Percentiles rank a stretch among this genome's conserved stretches.
These are phyloP conservation scores for Mesorhabditis sp. DNA, from an alignment of 2,888 invertebrate genomes.

Conservation along the genomic window DNA sequence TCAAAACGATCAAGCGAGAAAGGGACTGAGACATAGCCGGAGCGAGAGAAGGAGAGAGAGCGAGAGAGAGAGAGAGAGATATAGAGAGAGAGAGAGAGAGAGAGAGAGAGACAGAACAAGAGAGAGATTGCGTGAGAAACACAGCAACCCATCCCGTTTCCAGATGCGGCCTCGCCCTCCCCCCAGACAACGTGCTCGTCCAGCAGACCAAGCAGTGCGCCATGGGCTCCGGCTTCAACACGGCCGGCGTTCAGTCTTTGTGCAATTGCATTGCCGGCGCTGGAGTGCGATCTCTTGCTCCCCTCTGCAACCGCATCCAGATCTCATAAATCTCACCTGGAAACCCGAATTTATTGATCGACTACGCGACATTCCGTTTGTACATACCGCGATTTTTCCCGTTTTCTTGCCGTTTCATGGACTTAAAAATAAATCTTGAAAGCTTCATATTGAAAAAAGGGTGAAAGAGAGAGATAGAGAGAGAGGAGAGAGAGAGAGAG, in stretches of 20 bases:
- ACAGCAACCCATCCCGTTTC: not conserved
- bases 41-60: too few species aligned
- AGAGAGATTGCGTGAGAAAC: too few species aligned
- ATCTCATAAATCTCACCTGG: conserved; percentile 17
- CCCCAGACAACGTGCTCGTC: conserved; percentile 50
- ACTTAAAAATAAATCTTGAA: not conserved
- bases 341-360: not conserved
- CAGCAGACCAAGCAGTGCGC: conserved; percentile 50
- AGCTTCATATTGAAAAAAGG: too few species aligned
- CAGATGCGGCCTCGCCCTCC: conserved; percentile 51
- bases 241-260: conserved; percentile 38
- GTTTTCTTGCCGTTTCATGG: not conserved
- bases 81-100: too few species aligned
- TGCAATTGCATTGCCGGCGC: conserved; percentile 46
- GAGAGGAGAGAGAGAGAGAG: too few species aligned
- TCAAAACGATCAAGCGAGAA: too few species aligned
- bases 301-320: conserved; percentile 24
- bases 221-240: conserved; percentile 48
- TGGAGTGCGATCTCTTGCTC: conserved; percentile 32
- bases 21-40: too few species aligned
- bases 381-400: not conserved
- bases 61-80: too few species aligned
- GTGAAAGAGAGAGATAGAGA: too few species aligned
- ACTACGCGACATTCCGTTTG: not conserved
- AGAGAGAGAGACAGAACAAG: too few species aligned